These are phyloP conservation scores for Venustoraphidia nigricollis DNA, from an alignment of 2,888 invertebrate genomes.

Conservation along the genomic window DNA sequence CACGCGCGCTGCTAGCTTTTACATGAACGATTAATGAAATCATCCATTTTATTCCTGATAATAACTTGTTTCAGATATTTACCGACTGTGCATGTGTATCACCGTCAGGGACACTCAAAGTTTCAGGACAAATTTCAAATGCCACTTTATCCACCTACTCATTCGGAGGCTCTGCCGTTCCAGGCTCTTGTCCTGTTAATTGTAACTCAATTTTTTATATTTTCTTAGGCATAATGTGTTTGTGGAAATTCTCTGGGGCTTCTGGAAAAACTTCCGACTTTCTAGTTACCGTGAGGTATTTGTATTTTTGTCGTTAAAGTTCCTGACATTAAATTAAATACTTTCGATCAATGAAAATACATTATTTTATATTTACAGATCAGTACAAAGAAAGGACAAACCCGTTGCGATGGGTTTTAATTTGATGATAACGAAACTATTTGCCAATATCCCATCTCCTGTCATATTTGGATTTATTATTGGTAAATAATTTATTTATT, in stretches of 20 bases:
- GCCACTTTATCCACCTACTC: constrained; percentile 1
- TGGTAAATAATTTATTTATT: constrained; percentile 25
- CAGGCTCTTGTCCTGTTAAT: constrained; percentile 39
- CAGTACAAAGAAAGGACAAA: constrained; percentile 58
- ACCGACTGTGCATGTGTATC: no score
- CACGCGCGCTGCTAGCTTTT: no score
- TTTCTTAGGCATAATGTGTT: constrained; percentile 35
- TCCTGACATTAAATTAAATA: no score
- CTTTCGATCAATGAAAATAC: no score
- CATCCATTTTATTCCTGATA: no score
- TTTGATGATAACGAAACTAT: constrained; percentile 49
- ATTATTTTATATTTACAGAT: constrained; percentile 28
- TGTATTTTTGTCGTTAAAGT: background rate
- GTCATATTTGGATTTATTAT: constrained; percentile 60
- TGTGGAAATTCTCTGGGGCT: constrained; percentile 41
- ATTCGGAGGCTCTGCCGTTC: constrained; percentile 25
- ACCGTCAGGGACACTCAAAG: no score
- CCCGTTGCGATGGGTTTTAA: constrained; percentile 56
- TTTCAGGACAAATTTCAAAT: no score
- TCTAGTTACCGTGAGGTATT: constrained; percentile 40
- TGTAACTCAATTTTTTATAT: constrained; percentile 37
- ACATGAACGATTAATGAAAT: no score
- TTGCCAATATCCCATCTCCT: constrained; percentile 61
- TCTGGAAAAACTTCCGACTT: constrained; percentile 45
- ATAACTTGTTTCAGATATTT: no score